Evolutionary conservation across 2,113 vertebrate species (phyloP), one percentile per base, ranked within the genome.

Genomic region (Apteryx owenii): DNA sequence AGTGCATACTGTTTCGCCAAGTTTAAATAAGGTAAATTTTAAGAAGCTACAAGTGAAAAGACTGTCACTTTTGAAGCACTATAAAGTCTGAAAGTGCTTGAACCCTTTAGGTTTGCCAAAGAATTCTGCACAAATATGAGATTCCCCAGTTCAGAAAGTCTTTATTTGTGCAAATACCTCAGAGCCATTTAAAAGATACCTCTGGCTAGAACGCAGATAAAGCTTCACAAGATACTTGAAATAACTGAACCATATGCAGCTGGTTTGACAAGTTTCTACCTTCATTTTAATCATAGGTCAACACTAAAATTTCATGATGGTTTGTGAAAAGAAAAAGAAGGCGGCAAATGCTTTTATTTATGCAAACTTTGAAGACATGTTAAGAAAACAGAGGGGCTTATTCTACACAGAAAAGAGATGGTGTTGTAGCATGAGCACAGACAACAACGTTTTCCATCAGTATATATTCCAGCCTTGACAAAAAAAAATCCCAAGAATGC

Each of bases 171-270:
- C 56, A 65, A 93, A 72, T 4, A 3, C 5, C 23, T 7, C 8
- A 7, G 22, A 85, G 46, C 20, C 69, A n/a, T 0, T 5, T 25
- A 44, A 44, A 69, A 61, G 5, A 2, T 2, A 44, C 53, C 33
- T 0, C 50, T 7, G 31, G 17, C 3, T 50, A 64, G 62, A 58
- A 46, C 31, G 38, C 38, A 14, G 28, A 13, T 2, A 12, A 28
- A 54, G 64, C 54, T 44, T 46, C 60, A 9, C 3, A 21, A 51
- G 7, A n/a, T 20, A 18, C 25, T 2, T 17, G 18, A 85, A 88
- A 31, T 2, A 20, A 87, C 10, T 14, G 36, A 6, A 17, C 7
- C 33, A 14, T 0, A 3, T 0, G 1, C 5, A 56, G 77, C 89
- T 65, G 53, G 60, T 33, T 56, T 42, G 54, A 50, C 29, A 36